Evolutionary conservation across 2,797 vertebrate genomes (phyloP).

Genomic region (Oceanodroma leucorhoa): DNA sequence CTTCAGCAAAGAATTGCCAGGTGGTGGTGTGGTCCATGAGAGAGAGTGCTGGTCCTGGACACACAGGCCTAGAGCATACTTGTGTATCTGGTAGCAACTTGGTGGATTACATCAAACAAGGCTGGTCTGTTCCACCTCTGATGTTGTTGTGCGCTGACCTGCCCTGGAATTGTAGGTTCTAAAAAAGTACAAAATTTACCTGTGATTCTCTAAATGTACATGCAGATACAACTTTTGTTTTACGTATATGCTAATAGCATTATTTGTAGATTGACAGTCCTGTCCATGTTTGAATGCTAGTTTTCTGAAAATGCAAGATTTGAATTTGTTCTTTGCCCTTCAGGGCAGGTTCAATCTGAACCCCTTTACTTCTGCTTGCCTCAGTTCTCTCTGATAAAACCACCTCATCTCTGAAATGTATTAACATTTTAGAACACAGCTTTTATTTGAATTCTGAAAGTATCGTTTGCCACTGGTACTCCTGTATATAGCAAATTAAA

Average conservation of each 20-base stretch:
- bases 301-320: neutral
- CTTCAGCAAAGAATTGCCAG: neutral
- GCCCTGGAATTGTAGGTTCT: neutral
- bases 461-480: neutral
- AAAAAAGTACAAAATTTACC: neutral
- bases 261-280: neutral
- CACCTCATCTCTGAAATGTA: neutral
- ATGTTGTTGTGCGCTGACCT: neutral
- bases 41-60: neutral
- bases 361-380: neutral
- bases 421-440: neutral
- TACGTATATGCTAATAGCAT: neutral
- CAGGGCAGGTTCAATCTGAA: neutral
- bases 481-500: neutral
- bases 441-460: neutral
- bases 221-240: neutral
- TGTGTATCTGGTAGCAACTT: neutral
- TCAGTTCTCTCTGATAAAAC: neutral
- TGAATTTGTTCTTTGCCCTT: neutral
- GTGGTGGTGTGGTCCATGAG: neutral
- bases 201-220: neutral
- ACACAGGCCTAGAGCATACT: accelerated
- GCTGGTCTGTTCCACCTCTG: neutral
- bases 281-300: neutral
- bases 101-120: accelerated